phyloP scores from a whole-genome alignment of 2,113 vertebrate genomes.

The Eurypyga helias region DNA sequence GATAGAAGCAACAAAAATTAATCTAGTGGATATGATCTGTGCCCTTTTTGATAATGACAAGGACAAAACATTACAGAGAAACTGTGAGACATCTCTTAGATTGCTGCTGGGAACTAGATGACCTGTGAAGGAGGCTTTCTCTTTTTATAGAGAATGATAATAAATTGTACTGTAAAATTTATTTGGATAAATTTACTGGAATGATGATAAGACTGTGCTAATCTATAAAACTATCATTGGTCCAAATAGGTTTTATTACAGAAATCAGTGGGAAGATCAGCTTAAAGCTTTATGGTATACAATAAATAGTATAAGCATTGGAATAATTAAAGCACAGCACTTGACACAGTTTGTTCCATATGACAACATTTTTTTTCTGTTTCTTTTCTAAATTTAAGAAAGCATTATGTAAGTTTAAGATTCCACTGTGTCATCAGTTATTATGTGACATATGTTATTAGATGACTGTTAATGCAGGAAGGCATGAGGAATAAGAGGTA shows the following conservation, averaged over 20 bases:
- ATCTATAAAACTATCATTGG: no score
- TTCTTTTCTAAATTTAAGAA: neutral
- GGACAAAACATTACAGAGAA: neutral
- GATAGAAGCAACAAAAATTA: neutral
- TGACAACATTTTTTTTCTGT: neutral
- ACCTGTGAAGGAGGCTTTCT: neutral
- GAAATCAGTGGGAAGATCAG: neutral
- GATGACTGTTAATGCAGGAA: neutral
- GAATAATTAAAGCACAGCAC: neutral
- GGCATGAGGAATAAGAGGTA: neutral
- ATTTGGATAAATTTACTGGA: neutral
- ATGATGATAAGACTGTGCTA: neutral
- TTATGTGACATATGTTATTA: no score
- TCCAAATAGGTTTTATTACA: neutral
- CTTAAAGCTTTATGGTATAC: neutral
- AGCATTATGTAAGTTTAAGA: neutral
- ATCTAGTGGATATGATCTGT: neutral
- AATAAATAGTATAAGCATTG: neutral
- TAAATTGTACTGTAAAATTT: slow-evolving; percentile 9
- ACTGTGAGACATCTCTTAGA: neutral
- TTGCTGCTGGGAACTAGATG: neutral
- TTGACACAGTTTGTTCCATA: neutral
- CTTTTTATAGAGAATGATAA: neutral
- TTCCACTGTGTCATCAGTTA: neutral
- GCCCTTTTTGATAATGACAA: neutral